These are phyloP conservation scores for Buphagus erythrorhynchus DNA, from an alignment of 2,797 vertebrate genomes.

Conservation along the genomic window DNA sequence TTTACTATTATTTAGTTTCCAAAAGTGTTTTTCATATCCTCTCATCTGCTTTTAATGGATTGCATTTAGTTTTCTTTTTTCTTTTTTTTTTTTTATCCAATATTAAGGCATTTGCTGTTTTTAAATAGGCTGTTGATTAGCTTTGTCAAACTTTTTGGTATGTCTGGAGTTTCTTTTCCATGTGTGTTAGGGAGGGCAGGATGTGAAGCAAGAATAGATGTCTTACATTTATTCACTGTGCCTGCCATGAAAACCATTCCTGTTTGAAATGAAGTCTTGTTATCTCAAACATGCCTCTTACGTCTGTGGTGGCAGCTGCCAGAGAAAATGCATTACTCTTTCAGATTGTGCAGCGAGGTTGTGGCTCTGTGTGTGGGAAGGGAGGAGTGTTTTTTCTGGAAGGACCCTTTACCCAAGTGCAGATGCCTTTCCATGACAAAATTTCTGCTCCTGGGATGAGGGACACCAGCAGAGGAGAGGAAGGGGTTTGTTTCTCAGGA, in stretches of 20 bases:
- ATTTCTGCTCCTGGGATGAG: not conserved
- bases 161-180: not conserved
- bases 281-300: conserved; percentile 33
- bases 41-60: conserved; percentile 23
- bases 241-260: conserved; percentile 1
- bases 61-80: not conserved
- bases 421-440: not conserved
- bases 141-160: conserved; percentile 8
- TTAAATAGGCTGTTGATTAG: conserved; percentile 10
- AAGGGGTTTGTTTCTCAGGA: not conserved
- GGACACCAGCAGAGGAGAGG: not conserved
- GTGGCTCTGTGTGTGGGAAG: not conserved
- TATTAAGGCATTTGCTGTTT: conserved; percentile 12
- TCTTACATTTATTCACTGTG: conserved; percentile 17
- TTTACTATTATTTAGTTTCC: conserved; percentile 25
- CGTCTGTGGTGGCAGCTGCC: conserved; percentile 14
- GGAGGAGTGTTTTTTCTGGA: not conserved
- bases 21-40: conserved; percentile 6
- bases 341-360: not conserved
- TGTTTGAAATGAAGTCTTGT: conserved; percentile 18
- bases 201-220: not conserved
- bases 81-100: not conserved
- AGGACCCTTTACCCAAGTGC: not conserved
- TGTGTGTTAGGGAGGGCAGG: not conserved
- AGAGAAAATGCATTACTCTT: conserved; percentile 21